Evolutionary conservation across 2,113 vertebrate genomes (phyloP).

Genomic region (Proteles cristata): DNA sequence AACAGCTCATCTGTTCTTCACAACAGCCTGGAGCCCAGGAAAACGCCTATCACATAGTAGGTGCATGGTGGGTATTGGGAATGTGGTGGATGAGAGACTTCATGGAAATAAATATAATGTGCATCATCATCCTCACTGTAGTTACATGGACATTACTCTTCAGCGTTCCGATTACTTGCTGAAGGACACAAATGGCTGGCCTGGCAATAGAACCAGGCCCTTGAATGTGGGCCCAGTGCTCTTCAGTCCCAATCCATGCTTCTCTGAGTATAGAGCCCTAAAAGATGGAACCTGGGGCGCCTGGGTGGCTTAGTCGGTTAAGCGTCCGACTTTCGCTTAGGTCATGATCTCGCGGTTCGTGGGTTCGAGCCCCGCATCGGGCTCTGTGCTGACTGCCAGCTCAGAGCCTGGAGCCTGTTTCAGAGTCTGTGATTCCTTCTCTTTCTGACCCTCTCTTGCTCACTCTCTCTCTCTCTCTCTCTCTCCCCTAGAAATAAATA

Average conservation of each 20-base stretch:
- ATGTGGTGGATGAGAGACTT: no score
- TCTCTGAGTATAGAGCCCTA: background rate
- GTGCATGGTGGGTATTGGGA: background rate
- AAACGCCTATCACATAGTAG: background rate
- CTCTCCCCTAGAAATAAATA: no score
- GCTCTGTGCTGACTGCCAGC: no score
- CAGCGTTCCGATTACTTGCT: background rate
- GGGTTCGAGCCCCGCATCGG: no score
- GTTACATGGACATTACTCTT: accelerated
- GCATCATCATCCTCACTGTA: accelerated
- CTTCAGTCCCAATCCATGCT: accelerated
- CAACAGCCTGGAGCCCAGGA: background rate
- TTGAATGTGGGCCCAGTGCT: accelerated
- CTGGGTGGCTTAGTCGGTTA: no score
- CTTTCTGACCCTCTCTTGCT: no score
- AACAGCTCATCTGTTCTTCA: background rate
- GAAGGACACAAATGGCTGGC: background rate
- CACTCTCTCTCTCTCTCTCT: no score
- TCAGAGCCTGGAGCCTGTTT: no score
- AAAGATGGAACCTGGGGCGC: accelerated
- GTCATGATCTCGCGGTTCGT: no score
- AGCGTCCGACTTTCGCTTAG: no score
- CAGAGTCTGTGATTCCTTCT: no score
- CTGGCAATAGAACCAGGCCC: background rate
- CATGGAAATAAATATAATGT: accelerated